Evolutionary conservation across 2,113 vertebrate species (phyloP).

Genomic region (Pithys albifrons): DNA sequence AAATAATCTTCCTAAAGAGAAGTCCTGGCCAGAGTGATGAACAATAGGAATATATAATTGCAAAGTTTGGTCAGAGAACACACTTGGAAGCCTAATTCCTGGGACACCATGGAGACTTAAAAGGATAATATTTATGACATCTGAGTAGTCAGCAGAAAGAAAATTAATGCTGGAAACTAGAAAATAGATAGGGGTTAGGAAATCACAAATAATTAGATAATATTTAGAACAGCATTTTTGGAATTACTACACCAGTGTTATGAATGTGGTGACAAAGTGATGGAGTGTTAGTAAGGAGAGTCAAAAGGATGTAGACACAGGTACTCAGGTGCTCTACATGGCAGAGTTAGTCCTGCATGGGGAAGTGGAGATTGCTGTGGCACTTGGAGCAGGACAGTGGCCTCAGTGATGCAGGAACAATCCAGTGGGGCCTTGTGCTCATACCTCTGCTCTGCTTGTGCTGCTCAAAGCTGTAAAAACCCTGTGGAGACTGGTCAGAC

Average conservation of each 20-base stretch:
- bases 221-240: neutral
- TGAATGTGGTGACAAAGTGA: neutral
- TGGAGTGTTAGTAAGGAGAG: neutral
- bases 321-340: neutral
- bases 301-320: neutral
- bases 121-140: neutral
- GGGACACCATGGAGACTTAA: neutral
- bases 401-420: neutral
- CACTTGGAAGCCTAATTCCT: neutral
- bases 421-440: neutral
- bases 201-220: neutral
- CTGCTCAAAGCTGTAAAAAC: neutral
- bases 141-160: neutral
- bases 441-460: neutral
- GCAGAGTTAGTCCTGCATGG: rapidly evolving
- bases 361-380: neutral
- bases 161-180: neutral
- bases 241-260: neutral
- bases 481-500: neutral
- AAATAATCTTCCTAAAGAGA: neutral
- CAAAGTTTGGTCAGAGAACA: conserved; percentile 1
- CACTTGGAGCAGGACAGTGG: neutral
- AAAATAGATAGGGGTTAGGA: neutral
- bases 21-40: neutral
- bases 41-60: conserved; percentile 7